Conservation (phyloP, 2,888 invertebrate genomes). For the Eupithecia inturbata region DNA sequence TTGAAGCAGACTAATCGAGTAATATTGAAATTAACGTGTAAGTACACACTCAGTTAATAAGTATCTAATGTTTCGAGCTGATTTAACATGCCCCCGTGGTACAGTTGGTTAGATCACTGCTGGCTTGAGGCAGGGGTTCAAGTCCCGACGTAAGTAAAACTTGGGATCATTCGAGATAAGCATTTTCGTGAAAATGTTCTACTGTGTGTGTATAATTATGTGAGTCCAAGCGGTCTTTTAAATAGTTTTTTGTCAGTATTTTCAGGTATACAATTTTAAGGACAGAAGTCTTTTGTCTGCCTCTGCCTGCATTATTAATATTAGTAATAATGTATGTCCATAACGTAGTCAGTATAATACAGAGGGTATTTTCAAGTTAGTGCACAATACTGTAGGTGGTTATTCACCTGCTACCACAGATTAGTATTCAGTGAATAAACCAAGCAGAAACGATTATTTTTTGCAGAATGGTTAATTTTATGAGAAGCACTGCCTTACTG, state of each 20-base stretch:
- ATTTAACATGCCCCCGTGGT: not conserved
- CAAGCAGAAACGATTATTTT: too few species aligned
- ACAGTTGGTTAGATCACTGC: not conserved
- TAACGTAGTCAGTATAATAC: not conserved
- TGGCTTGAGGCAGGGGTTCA: not conserved
- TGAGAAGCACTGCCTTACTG: too few species aligned
- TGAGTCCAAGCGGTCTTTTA: not conserved
- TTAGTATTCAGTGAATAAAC: too few species aligned
- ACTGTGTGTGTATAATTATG: too few species aligned
- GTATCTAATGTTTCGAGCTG: not conserved
- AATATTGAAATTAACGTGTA: not conserved
- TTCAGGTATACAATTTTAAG: not conserved
- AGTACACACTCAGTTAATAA: slow-evolving; percentile 1
- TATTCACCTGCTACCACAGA: too few species aligned
- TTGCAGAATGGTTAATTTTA: too few species aligned
- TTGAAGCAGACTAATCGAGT: slow-evolving; percentile 73
- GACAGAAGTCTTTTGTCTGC: not conserved
- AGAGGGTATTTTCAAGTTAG: too few species aligned
- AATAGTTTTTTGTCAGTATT: too few species aligned
- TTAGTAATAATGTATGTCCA: not conserved
- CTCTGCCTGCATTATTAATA: too few species aligned
- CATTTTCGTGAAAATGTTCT: not conserved
- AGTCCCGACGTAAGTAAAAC: not conserved
- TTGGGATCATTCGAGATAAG: not conserved
- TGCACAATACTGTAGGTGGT: too few species aligned